Base-by-base conservation (phyloP, 2,888 invertebrate species). In the Nomada hirtipes region DNA sequence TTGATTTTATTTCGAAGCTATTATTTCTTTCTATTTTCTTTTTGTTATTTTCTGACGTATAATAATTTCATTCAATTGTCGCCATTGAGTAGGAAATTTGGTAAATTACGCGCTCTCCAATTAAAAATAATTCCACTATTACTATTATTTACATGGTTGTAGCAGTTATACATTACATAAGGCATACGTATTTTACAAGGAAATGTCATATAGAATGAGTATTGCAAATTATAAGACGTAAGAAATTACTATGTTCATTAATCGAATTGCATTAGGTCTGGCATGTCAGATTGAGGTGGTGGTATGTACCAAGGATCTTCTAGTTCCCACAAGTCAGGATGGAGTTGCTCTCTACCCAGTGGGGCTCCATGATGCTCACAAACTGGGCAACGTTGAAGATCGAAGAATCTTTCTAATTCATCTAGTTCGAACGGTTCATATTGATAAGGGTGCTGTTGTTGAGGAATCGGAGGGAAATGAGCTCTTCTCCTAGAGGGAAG, bases 251-350 rank as follows among this genome's bases (percentile, higher is more conserved):
- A 20, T 13, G 42, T 50, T 23, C 57, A 57, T 87, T 81, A 87
- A 90, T 26, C 85, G 52, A 91, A 90, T 10, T 88, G 84, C 0
- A 92, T 92, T 29, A 92, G 81, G 70, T 92, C 91, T 0, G 88
- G 79, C 2, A n/a, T 36, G 0, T 87, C 78, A 7, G 77, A 77
- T 61, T 69, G 61, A 0, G 79, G 52, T 15, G 83, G 71, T n/a
- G 83, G 85, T 26, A 36, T 78, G 20, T 80, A 88, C 92, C 92
- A 92, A 2, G 91, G 91, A 82, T 92, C 92, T 0, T 91, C 91
- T 13, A 92, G 10, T 0, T 90, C 90, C 92, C 91, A 90, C 4
- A 92, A 89, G 79, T 92, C 92, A 2, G 84, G 86, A 79, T 86
- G 73, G 0, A 92, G 60, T 2, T 59, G 9, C 44, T 89, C 90